Base-by-base conservation (phyloP, 2,113 vertebrate species). In the Paramisgurnus dabryanus region DNA sequence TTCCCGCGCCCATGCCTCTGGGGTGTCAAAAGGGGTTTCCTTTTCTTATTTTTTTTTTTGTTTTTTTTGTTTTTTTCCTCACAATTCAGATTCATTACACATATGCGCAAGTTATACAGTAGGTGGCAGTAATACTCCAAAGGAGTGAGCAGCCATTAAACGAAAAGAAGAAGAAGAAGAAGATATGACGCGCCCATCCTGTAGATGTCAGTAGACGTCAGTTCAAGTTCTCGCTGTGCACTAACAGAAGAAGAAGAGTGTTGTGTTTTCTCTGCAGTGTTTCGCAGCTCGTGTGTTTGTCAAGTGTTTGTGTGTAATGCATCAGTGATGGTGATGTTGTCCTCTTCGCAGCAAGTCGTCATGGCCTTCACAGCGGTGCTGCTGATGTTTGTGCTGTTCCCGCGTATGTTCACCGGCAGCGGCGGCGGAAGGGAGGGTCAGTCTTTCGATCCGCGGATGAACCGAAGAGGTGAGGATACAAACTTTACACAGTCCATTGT, bases 361-460 rank as follows among this genome's bases (percentile, higher is more conserved):
- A 34, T 83, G 71, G 64, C 78, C 15, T 71, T 83, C 17, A 83
- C 77, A 12, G 70, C 70, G 13, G 72, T 79, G 66, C 39, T 83
- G 39, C 69, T 79, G 22, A 8, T 80, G 18, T 80, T 83, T 22
- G 41, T 74, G 43, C 0, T 80, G 22, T 80, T 80, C 18, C 82
- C 78, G 22, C 78, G 82, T 4, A 11, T 83, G 78, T 79, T 79
- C 34, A 40, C 41, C 27, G 78, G 78, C 17, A 53, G 76, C 0
- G 11, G 43, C 50, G 34, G 41, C 13, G 22, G 57, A 10, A 41
- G 67, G 41, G 78, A 79, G 41, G 40, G 41, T 2, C 27, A 70
- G 45, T 7, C 78, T 0, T 64, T 50, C 43, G 78, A 79, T 3
- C 65, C 76, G 65, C 66, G 77, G 67, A 39, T 34, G 53, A 79